Evolutionary conservation across 2,888 invertebrate genomes (phyloP).

Genomic region (Phyllotreta cruciferae): DNA sequence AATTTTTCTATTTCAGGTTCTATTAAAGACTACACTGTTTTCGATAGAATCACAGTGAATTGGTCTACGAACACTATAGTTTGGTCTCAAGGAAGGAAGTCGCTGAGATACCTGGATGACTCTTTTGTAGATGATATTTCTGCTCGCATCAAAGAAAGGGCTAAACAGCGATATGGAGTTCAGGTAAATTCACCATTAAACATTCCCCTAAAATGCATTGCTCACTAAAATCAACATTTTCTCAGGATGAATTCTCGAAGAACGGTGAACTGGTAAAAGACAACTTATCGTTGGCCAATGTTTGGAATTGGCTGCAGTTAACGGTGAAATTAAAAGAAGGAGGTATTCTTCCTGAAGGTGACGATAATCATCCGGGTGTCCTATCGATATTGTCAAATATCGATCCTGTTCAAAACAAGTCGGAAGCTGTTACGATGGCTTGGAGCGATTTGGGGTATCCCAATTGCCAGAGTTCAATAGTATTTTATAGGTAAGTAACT

Average conservation of each 20-base stretch:
- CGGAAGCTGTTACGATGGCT: slow-evolving; percentile 68
- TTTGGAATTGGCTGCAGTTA: slow-evolving; percentile 85
- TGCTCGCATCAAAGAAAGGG: slow-evolving; percentile 73
- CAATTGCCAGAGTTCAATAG: slow-evolving; percentile 62
- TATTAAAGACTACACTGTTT: slow-evolving; percentile 77
- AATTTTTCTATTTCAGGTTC: slow-evolving; percentile 59
- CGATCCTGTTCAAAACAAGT: slow-evolving; percentile 63
- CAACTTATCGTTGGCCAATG: slow-evolving; percentile 75
- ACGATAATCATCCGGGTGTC: slow-evolving; percentile 70
- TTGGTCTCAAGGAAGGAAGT: slow-evolving; percentile 77
- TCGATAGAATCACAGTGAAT: slow-evolving; percentile 81
- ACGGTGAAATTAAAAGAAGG: slow-evolving; percentile 75
- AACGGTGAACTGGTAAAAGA: slow-evolving; percentile 82
- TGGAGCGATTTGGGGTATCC: slow-evolving; percentile 71
- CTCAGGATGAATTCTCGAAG: slow-evolving; percentile 75
- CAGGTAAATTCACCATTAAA: slow-evolving; percentile 63
- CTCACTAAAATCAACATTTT: slow-evolving; percentile 30
- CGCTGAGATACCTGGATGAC: slow-evolving; percentile 68
- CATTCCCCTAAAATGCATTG: too few relatives aligned
- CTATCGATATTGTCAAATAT: slow-evolving; percentile 64
- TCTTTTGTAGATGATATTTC: slow-evolving; percentile 71
- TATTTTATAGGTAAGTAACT: slow-evolving; percentile 63
- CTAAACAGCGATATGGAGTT: slow-evolving; percentile 78
- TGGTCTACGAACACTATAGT: slow-evolving; percentile 78
- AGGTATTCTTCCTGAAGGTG: slow-evolving; percentile 65